These are phyloP conservation scores for Henricia sp. DNA, from an alignment of 53 echinoderm and acorn worm species.

Conservation along the genomic window DNA sequence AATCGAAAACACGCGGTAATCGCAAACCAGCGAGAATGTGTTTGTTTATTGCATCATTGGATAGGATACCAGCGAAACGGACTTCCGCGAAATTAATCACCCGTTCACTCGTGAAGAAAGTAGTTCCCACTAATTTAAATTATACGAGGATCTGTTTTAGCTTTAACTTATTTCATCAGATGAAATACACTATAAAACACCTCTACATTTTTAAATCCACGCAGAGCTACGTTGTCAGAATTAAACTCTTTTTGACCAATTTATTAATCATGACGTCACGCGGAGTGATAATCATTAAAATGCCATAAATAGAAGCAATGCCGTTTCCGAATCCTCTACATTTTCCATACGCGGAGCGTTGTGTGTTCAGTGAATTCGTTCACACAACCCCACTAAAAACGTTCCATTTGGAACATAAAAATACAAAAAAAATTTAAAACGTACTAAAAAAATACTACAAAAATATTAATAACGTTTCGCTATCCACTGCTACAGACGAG, in stretches of 20 bases:
- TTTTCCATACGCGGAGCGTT: conserved; percentile 41
- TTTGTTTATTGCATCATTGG: no score
- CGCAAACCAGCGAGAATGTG: no score
- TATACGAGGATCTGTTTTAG: no score
- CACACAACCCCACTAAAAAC: conserved; percentile 62
- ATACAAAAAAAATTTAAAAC: conserved; percentile 56
- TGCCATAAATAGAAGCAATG: conserved; percentile 37
- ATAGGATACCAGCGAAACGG: no score
- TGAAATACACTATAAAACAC: no score
- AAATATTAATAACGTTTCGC: conserved; percentile 15
- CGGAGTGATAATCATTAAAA: conserved; percentile 18
- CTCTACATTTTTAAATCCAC: no score
- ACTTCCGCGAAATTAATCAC: no score
- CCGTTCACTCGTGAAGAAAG: no score
- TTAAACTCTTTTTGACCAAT: background rate
- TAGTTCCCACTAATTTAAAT: no score
- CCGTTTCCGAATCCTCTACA: conserved; percentile 30
- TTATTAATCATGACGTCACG: conserved; percentile 55
- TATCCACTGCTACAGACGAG: conserved; percentile 44
- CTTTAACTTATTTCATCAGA: no score
- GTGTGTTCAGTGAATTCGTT: conserved; percentile 42
- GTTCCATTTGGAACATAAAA: conserved; percentile 61
- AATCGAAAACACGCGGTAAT: no score
- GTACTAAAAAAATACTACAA: conserved; percentile 32
- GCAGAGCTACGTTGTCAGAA: no score